A percentile compares a stretch with the other conserved stretches of the same genome.
Conservation (phyloP, 2,797 vertebrate species). For the Myoxocephalus aenaeus region DNA sequence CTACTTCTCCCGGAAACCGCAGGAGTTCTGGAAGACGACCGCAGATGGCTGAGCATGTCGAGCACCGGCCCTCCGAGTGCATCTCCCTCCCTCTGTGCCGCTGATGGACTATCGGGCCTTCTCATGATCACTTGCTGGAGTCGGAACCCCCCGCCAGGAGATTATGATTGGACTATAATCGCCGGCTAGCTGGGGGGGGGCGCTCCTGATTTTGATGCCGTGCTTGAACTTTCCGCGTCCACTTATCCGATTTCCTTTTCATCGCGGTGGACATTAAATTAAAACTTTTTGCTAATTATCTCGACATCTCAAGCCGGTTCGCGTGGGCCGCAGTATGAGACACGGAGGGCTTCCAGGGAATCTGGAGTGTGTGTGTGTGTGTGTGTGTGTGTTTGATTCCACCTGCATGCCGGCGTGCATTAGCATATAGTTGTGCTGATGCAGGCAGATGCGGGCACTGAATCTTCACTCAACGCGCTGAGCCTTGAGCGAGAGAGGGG, state of each 20-base stretch:
- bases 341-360: slow-evolving; percentile 34
- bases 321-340: slow-evolving; percentile 8
- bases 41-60: slow-evolving; percentile 64
- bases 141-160: slow-evolving; percentile 46
- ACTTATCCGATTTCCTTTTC: slow-evolving; percentile 37
- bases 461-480: slow-evolving; percentile 54
- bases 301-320: background rate
- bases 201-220: slow-evolving; percentile 58
- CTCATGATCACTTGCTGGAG: slow-evolving; percentile 59
- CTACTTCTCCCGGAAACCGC: slow-evolving; percentile 29
- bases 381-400: slow-evolving; percentile 15
- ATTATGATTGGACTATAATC: slow-evolving; percentile 65
- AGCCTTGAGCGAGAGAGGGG: slow-evolving; percentile 65
- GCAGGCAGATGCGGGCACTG: slow-evolving; percentile 54
- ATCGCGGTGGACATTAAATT: slow-evolving; percentile 29
- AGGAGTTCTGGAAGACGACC: slow-evolving; percentile 32
- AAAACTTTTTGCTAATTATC: slow-evolving; percentile 51
- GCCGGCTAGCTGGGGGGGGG: slow-evolving; percentile 29
- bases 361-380: background rate
- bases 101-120: slow-evolving; percentile 62
- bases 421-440: slow-evolving; percentile 79
- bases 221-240: slow-evolving; percentile 44
- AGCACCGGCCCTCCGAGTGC: slow-evolving; percentile 27
- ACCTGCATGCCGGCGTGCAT: slow-evolving; percentile 47
- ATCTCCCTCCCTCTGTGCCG: slow-evolving; percentile 63